Conservation (phyloP, 2,888 invertebrate species). For the Ennomos fuscantarius region DNA sequence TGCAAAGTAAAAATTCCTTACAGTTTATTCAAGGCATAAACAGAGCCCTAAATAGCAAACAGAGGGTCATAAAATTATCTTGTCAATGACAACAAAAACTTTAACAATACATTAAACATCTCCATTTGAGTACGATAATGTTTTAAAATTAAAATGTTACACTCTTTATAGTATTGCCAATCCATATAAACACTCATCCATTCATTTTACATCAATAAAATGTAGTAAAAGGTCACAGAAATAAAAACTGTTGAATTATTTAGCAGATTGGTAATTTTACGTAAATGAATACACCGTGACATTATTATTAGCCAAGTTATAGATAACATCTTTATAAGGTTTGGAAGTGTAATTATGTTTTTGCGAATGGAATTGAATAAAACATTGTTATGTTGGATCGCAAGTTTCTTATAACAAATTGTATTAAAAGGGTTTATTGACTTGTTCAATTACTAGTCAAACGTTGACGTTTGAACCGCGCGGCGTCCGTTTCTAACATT, state of each 20-base stretch:
- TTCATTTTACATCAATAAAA: slow-evolving; percentile 10
- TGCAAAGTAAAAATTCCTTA: too few species aligned
- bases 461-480: too few species aligned
- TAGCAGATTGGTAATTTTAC: slow-evolving; percentile 19
- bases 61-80: slow-evolving; percentile 17
- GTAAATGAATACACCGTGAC: slow-evolving; percentile 15
- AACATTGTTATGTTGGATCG: too few species aligned
- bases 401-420: too few species aligned
- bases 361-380: neutral
- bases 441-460: too few species aligned
- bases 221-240: slow-evolving; percentile 16
- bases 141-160: slow-evolving; percentile 14
- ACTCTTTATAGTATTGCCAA: slow-evolving; percentile 9
- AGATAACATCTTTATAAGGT: slow-evolving; percentile 4
- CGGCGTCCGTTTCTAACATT: too few species aligned
- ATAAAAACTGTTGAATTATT: slow-evolving; percentile 21
- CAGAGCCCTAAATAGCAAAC: slow-evolving; percentile 6
- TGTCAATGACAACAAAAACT: neutral
- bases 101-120: slow-evolving; percentile 10
- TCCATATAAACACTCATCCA: slow-evolving; percentile 14
- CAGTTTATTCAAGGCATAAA: neutral
- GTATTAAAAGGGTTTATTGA: too few species aligned
- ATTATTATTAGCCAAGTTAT: neutral
- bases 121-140: slow-evolving; percentile 15
- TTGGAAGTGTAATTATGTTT: neutral